Conservation (phyloP, 2,113 vertebrate species). For the Rhinolophus sinicus region DNA sequence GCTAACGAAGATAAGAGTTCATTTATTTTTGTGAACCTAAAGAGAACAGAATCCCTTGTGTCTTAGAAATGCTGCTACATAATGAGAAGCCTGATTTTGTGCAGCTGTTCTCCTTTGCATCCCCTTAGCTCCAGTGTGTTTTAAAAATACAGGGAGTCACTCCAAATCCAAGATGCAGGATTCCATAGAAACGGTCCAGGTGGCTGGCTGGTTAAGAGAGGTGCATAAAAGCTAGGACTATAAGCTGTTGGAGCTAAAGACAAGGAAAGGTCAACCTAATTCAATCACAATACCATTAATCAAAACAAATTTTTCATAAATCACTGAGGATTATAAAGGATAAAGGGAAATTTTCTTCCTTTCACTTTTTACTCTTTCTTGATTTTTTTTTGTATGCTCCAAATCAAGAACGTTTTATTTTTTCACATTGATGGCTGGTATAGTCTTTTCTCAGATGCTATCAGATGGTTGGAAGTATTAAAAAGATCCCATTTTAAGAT, state of each 20-base stretch:
- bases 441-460: neutral
- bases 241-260: neutral
- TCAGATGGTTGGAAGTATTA: constrained; percentile 16
- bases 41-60: neutral
- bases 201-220: neutral
- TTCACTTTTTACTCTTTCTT: constrained; percentile 44
- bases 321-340: constrained; percentile 45
- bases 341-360: constrained; percentile 13
- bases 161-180: neutral
- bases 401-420: constrained; percentile 16
- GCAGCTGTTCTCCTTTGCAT: constrained; percentile 58
- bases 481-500: neutral
- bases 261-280: constrained; percentile 47
- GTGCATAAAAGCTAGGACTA: neutral
- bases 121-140: neutral
- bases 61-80: constrained; percentile 56
- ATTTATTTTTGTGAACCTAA: constrained; percentile 20
- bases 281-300: constrained; percentile 45
- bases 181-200: constrained; percentile 51
- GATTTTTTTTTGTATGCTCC: neutral
- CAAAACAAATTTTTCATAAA: constrained; percentile 50
- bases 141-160: constrained; percentile 17
- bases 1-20: neutral
- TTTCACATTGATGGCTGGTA: neutral
- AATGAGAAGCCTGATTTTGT: constrained; percentile 52